Evolutionary conservation across 2,797 vertebrate genomes (phyloP), one percentile per base, ranked within the genome.

Genomic region (Acrossocheilus fasciatus): DNA sequence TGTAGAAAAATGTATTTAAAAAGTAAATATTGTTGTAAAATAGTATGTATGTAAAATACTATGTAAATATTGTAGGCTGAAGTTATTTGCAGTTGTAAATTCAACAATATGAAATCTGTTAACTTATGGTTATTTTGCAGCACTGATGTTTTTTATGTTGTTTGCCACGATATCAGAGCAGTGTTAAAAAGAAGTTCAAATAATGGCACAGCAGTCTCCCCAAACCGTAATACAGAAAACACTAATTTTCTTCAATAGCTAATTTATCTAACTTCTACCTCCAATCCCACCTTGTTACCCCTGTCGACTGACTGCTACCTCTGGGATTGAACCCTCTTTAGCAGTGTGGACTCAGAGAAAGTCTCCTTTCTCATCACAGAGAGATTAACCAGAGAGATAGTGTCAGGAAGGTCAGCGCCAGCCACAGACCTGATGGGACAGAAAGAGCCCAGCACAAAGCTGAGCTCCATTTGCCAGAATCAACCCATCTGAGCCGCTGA

Each of bases 331-430:
- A 72, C 78, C 54, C 62, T 82, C 34, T 82, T 88, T 66, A 79
- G 64, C 83, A 34, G 45, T 50, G 66, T 78, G 43, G 45, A 85
- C 83, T 88, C 54, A 50, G 34, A 86, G 50, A 75, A 85, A 68
- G 78, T 52, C 47, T 62, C 45, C 66, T 66, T 64, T 88, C 80
- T 82, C 79, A 62, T 62, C 66, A 52, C 83, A 85, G 18, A 41
- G 18, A 41, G 66, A 82, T 82, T 88, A 88, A 86, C 87, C 79
- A 66, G 54, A 82, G 70, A 70, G 78, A 85, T 70, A 73, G 74
- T 54, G 73, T 18, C 66, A 68, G 59, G 5, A 75, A 84, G 86
- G 88, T 88, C 81, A 88, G 15, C 9, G 14, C 39, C 47, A 82
- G 74, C 50, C 66, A 45, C 66, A 26, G 43, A 81, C 73, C 82